Percentiles rank a stretch among this genome's conserved stretches.
These are phyloP conservation scores for Dicaeum eximium DNA, from an alignment of 2,113 vertebrate species.

Conservation along the genomic window DNA sequence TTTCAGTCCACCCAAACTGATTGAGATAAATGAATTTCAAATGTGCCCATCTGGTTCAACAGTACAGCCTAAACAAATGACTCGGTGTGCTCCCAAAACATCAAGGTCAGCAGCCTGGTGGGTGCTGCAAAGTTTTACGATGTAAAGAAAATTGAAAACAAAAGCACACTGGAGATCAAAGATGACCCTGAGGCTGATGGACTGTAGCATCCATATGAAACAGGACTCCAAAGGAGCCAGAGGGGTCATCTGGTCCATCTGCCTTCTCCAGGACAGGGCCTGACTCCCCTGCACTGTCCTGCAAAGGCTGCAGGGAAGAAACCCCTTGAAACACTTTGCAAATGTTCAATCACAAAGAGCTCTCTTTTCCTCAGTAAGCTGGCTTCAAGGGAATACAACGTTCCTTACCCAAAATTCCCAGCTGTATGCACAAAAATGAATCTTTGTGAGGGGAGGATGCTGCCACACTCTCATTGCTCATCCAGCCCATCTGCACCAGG, in stretches of 20 bases:
- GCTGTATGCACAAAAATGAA: not conserved
- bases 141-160: slow-evolving; percentile 49
- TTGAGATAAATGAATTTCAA: not conserved
- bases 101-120: not conserved
- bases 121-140: not conserved
- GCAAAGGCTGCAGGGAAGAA: not conserved
- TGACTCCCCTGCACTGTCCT: not conserved
- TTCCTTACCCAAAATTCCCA: not conserved
- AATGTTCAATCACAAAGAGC: not conserved
- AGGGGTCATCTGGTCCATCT: slow-evolving; percentile 22
- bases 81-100: not conserved
- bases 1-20: not conserved
- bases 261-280: not conserved
- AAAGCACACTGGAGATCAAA: slow-evolving; percentile 39
- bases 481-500: not conserved
- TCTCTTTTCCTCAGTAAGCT: not conserved
- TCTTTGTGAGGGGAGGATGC: not conserved
- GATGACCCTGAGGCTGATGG: not conserved
- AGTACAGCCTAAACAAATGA: not conserved
- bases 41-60: not conserved
- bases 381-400: not conserved
- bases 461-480: not conserved
- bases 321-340: not conserved
- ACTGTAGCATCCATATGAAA: not conserved
- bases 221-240: not conserved